phyloP scores from a whole-genome alignment of 2,797 vertebrate genomes.

The Amblyopsis hoosieri region DNA sequence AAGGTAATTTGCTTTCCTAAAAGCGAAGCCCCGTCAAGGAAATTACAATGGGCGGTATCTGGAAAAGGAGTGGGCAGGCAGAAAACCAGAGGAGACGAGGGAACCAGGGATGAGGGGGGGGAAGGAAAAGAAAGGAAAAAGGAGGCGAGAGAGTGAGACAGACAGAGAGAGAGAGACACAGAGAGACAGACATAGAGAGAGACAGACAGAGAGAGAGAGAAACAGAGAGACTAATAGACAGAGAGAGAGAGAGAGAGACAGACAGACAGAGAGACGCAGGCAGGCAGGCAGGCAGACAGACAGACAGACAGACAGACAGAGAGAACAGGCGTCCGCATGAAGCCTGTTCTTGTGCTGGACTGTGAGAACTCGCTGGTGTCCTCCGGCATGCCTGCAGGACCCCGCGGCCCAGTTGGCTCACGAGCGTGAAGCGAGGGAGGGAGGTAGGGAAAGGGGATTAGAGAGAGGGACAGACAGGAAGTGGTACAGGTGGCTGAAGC shows the following conservation, averaged over 20 bases:
- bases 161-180: background rate
- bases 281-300: too few relatives aligned
- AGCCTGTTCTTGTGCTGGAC: too few relatives aligned
- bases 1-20: background rate
- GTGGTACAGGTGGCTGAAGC: constrained; percentile 9
- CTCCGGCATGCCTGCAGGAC: too few relatives aligned
- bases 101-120: background rate
- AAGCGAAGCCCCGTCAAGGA: background rate
- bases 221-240: too few relatives aligned
- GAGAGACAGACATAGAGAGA: too few relatives aligned
- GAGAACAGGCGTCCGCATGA: too few relatives aligned
- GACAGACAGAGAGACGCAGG: background rate
- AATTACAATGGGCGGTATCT: background rate
- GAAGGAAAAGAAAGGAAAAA: background rate
- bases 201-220: too few relatives aligned
- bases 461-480: background rate
- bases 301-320: too few relatives aligned
- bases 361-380: too few relatives aligned
- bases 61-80: background rate
- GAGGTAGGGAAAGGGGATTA: background rate
- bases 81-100: background rate
- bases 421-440: too few relatives aligned
- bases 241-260: too few relatives aligned
- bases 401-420: too few relatives aligned
- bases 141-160: background rate